Base-by-base conservation (phyloP, 1,140 invertebrate species). In the Spodoptera frugiperda region DNA sequence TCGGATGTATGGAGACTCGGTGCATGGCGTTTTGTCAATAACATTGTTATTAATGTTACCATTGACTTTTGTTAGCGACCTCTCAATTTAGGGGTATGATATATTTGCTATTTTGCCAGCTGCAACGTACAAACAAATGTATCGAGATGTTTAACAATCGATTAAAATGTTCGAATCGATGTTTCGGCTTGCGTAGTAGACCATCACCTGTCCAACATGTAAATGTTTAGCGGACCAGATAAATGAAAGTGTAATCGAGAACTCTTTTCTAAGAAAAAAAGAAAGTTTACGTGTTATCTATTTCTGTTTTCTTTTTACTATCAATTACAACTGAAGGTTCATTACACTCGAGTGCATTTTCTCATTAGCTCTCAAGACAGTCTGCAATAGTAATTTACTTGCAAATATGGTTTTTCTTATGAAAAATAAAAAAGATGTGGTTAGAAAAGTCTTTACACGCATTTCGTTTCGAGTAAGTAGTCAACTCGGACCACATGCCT, bases 31-130 rank as follows among this genome's bases (percentile, higher is more conserved):
- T 67, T 78, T 73, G 71, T 55, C 77, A 78, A 78, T 55, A 78
- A 78, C 49, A 78, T 78, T 78, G 77, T 78, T 78, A 78, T 78
- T 78, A 78, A 78, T 78, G 77, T 67, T 74, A 33, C 77, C 19
- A 78, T 78, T 78, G 77, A 78, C 77, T 73, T 39, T 68, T 15
- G 49, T 14, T 25, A 17, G 53, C 48, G 76, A 78, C 77, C 77
- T 68, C 39, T 73, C 77, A 78, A 78, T 78, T 78, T 71, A 39
- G 55, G 25, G 14, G 25, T 65, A 14, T 76, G 65, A 67, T 33
- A 30, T 77, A 14, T 61, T 73, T 15, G 39, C 55, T 73, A 73
- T 57, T 73, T 59, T 72, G 33, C n/a, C 30, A 57, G 53, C 44
- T 49, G 54, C 25, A 19, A 59, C 15, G 14, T 39, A 39, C 33